Percentiles rank a stretch among this genome's conserved stretches.
These are phyloP conservation scores for Elgaria multicarinata DNA, from an alignment of 2,113 vertebrate species.

Conservation along the genomic window DNA sequence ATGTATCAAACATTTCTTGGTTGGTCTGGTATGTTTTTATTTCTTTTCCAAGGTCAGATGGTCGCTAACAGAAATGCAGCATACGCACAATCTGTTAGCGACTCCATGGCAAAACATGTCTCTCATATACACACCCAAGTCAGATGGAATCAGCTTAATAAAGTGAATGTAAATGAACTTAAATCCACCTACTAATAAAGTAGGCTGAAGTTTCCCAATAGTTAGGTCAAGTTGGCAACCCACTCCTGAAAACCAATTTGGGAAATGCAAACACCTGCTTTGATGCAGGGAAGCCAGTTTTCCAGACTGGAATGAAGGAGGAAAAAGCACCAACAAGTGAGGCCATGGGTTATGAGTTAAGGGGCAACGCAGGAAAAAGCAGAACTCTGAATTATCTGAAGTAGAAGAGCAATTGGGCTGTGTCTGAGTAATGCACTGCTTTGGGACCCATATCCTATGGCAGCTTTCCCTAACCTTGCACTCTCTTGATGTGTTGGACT, in stretches of 20 bases:
- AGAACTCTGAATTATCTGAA: too few relatives aligned
- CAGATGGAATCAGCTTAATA: slow-evolving; percentile 75
- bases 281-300: not conserved
- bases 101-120: slow-evolving; percentile 79
- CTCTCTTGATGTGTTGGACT: too few relatives aligned
- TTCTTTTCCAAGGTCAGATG: slow-evolving; percentile 84
- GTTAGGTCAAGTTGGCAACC: slow-evolving; percentile 21
- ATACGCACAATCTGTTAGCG: slow-evolving; percentile 82
- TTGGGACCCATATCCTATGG: not conserved
- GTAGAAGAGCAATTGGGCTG: not conserved
- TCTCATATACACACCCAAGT: slow-evolving; percentile 77
- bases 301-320: too few relatives aligned
- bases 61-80: slow-evolving; percentile 83
- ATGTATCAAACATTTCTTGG: slow-evolving; percentile 83
- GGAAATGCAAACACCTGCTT: not conserved
- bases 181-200: slow-evolving; percentile 67
- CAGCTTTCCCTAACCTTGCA: too few relatives aligned
- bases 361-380: not conserved
- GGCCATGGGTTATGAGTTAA: not conserved
- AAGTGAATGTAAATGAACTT: slow-evolving; percentile 70
- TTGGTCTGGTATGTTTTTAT: slow-evolving; percentile 84
- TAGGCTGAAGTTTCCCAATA: slow-evolving; percentile 38
- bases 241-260: not conserved
- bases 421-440: not conserved
- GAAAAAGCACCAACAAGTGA: not conserved